Evolutionary conservation across 2,113 vertebrate species (phyloP).

Genomic region (Illadopsis cleaveri): DNA sequence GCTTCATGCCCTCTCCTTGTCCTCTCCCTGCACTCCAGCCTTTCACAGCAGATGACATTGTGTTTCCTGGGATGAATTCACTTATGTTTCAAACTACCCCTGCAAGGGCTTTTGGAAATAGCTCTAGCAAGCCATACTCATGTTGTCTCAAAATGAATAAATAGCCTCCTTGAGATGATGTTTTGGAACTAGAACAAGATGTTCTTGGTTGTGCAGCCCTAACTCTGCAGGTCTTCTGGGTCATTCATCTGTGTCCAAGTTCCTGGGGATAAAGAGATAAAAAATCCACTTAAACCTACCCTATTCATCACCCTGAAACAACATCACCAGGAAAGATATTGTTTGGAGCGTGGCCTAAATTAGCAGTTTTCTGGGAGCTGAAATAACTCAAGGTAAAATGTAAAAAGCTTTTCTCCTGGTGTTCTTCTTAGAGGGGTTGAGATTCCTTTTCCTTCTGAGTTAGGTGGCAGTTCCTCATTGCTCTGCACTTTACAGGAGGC

Average conservation of each 20-base stretch:
- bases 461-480: background rate
- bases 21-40: background rate
- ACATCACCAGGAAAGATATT: background rate
- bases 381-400: background rate
- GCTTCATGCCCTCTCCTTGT: background rate
- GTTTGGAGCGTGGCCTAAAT: background rate
- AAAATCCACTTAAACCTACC: background rate
- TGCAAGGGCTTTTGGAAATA: background rate
- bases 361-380: background rate
- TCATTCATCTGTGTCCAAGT: background rate
- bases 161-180: background rate
- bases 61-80: background rate
- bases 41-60: background rate
- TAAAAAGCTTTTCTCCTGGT: background rate
- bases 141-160: background rate
- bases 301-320: background rate
- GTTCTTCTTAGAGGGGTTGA: background rate
- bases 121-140: background rate
- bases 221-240: background rate
- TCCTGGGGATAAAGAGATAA: background rate
- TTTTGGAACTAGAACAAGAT: background rate
- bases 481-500: background rate
- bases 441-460: background rate
- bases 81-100: background rate
- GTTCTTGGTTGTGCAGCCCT: background rate